phyloP scores from a whole-genome alignment of 2,113 vertebrate genomes.

The Ifrita kowaldi region DNA sequence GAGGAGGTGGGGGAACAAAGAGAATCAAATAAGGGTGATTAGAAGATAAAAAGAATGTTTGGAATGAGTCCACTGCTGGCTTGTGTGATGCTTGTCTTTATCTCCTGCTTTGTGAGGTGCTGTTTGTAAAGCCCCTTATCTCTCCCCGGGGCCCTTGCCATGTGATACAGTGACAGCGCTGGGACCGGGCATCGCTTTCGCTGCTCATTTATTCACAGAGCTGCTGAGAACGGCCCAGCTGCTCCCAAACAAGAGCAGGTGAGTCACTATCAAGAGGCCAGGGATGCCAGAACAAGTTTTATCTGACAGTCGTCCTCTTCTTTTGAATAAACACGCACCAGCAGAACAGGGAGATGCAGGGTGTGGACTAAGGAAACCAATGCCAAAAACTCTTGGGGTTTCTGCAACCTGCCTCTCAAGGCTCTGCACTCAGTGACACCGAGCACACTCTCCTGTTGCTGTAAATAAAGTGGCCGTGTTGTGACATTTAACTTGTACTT shows the following conservation, averaged over 20 bases:
- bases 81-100: not conserved
- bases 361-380: not conserved
- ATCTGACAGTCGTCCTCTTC: not conserved
- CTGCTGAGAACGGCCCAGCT: not conserved
- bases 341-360: not conserved
- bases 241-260: not conserved
- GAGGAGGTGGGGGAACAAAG: not conserved
- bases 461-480: not conserved
- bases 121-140: not conserved
- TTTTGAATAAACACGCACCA: not conserved
- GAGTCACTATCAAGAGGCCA: not conserved
- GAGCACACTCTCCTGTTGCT: not conserved
- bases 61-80: not conserved
- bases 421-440: not conserved
- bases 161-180: not conserved
- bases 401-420: not conserved
- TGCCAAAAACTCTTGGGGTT: not conserved
- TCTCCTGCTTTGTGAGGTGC: not conserved
- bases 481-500: not conserved
- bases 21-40: not conserved
- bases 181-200: not conserved
- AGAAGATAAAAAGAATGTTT: slow-evolving; percentile 1
- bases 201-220: not conserved
- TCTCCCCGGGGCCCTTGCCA: not conserved
- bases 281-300: not conserved